A percentile compares a stretch with the other conserved stretches of the same genome.
phyloP scores from a whole-genome alignment of 2,113 vertebrate species.

The Myotis brandtii region DNA sequence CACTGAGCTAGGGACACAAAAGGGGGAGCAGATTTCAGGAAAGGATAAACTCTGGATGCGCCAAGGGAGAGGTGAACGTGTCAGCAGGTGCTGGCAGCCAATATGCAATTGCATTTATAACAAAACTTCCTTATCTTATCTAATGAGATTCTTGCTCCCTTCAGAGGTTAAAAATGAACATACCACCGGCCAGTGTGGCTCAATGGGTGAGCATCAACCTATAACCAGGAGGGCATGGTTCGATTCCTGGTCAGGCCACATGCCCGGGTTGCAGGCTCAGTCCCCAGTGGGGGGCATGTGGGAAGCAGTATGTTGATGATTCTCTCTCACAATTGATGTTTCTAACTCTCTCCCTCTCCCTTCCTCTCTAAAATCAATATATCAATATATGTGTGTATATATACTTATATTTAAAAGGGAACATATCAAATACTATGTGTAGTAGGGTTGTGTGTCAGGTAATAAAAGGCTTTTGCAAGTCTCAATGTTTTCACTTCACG shows the following conservation, averaged over 20 bases:
- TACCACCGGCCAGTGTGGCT: no score
- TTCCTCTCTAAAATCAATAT: no score
- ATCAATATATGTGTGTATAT: no score
- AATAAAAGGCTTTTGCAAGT: not conserved
- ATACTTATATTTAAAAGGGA: not conserved
- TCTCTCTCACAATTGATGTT: no score
- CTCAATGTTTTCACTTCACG: not conserved
- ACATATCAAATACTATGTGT: fast-evolving
- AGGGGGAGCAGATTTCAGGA: not conserved
- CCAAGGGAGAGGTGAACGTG: not conserved
- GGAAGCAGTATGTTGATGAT: no score
- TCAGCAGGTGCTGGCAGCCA: not conserved
- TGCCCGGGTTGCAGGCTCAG: no score
- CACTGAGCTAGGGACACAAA: not conserved
- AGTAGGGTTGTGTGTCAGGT: not conserved
- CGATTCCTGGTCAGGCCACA: no score
- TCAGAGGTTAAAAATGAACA: not conserved
- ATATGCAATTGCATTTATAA: not conserved
- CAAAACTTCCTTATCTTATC: not conserved
- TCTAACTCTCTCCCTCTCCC: no score
- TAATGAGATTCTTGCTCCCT: not conserved
- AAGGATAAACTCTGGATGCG: not conserved
- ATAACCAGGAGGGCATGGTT: no score
- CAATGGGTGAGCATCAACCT: no score
- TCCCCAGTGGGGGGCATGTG: no score